Evolutionary conservation across 1,140 invertebrate genomes (phyloP), one percentile per base, ranked within the genome.

Genomic region (Apis dorsata): DNA sequence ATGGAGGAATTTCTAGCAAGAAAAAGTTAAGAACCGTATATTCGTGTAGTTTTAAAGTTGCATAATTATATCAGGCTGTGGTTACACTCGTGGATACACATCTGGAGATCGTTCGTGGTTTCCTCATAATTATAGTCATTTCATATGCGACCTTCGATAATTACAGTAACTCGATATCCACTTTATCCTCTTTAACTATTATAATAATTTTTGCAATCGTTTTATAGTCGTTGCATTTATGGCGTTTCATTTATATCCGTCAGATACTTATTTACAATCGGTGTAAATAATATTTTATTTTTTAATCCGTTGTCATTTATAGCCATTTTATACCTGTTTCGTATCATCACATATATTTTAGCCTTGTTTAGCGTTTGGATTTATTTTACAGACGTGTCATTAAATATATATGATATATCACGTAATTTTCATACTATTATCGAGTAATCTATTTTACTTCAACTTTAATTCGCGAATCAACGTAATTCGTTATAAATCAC

Each of bases 251-350:
- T 62, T 13, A n/a, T 12, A 63, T 63, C 24, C 13, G 57, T 13
- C 24, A 1, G 12, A 15, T 24, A 15, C 13, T 55, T 55, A 55
- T 55, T 55, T 55, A 55, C 10, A 55, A 15, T 55, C 53, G 1
- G 12, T 55, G 1, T 12, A 13, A 12, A 55, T 3, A 55, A 1
- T 55, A 15, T 15, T 55, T 55, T 55, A 55, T 15, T 11, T 55
- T 55, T 15, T 44, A 55, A 55, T 55, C 15, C 13, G 2, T 55
- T 13, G 53, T 55, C 53, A 15, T 55, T 55, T 55, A 83, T 70
- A 78, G 28, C 63, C 44, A 19, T n/a, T 84, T 57, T 77, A 55
- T 55, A 55, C 13, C 60, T 19, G 28, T 71, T 55, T 21, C 53
- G 15, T 12, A 55, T 55, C 53, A 5, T 12, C 12, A 55, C 53